Percentiles rank a stretch among this genome's conserved stretches.
Conservation (phyloP, 2,113 vertebrate genomes). For the Orycteropus afer region DNA sequence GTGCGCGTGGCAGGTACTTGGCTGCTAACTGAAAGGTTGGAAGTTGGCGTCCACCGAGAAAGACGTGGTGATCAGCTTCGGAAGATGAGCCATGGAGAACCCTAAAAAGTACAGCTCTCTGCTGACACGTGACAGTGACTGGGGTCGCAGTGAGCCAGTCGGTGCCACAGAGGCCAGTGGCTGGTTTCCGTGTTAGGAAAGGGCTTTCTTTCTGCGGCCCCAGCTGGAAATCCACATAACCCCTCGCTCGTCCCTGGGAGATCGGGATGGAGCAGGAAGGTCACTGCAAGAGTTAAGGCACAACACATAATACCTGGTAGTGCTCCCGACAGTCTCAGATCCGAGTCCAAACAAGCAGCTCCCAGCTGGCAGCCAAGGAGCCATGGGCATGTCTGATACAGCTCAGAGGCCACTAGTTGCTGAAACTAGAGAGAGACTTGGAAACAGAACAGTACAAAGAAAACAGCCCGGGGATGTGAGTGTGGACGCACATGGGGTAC, state of each 20-base stretch:
- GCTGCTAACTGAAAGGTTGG: too few species aligned
- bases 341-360: not conserved
- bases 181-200: not conserved
- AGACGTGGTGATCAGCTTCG: too few species aligned
- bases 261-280: not conserved
- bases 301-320: constrained; percentile 25
- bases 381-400: constrained; percentile 31
- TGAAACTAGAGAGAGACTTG: constrained; percentile 35
- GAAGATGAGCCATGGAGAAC: too few species aligned
- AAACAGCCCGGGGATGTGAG: not conserved
- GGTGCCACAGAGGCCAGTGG: too few species aligned
- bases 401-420: constrained; percentile 41
- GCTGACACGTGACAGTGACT: too few species aligned
- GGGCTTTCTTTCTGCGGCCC: not conserved
- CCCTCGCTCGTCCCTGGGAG: not conserved
- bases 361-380: not conserved
- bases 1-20: too few species aligned
- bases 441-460: constrained; percentile 14
- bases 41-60: too few species aligned
- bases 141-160: too few species aligned
- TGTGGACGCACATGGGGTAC: accelerated
- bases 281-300: constrained; percentile 26
- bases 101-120: too few species aligned
- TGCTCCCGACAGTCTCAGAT: constrained; percentile 34
- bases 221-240: constrained; percentile 14